Percentiles rank a stretch among this genome's conserved stretches.
phyloP scores from a whole-genome alignment of 2,797 vertebrate genomes.

The Acrocephalus scirpaceus region DNA sequence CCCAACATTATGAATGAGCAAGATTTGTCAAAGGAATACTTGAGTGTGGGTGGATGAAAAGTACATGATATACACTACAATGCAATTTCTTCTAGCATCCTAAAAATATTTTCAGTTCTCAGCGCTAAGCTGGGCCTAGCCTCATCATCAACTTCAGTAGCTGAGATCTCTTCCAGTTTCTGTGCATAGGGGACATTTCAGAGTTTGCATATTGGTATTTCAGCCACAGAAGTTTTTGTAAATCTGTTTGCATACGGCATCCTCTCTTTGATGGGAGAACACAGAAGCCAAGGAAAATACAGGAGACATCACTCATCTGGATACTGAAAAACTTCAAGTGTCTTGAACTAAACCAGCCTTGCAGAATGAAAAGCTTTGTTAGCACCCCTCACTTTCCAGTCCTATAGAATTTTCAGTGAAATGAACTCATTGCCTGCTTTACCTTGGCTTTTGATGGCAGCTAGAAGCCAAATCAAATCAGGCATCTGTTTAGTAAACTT shows the following conservation, averaged over 20 bases:
- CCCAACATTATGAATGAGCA: neutral
- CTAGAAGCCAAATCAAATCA: neutral
- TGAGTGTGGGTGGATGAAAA: neutral
- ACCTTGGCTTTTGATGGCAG: neutral
- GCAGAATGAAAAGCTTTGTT: neutral
- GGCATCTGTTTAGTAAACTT: neutral
- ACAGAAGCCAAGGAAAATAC: neutral
- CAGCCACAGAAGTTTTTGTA: neutral
- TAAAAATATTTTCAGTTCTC: neutral
- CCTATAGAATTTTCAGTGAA: neutral
- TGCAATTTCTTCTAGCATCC: neutral
- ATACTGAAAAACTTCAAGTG: neutral
- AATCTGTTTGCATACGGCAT: neutral
- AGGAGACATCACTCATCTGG: neutral
- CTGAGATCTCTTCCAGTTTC: neutral
- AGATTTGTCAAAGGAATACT: neutral
- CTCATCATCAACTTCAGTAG: neutral
- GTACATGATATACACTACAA: rapidly evolving
- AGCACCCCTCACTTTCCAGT: neutral
- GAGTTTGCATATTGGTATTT: rapidly evolving
- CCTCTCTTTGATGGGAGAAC: neutral
- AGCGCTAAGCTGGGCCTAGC: neutral
- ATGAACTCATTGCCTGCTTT: neutral
- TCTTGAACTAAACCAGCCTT: neutral
- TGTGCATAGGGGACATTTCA: neutral